Conservation (phyloP, 2,797 vertebrate genomes). For the Ibycter americanus region DNA sequence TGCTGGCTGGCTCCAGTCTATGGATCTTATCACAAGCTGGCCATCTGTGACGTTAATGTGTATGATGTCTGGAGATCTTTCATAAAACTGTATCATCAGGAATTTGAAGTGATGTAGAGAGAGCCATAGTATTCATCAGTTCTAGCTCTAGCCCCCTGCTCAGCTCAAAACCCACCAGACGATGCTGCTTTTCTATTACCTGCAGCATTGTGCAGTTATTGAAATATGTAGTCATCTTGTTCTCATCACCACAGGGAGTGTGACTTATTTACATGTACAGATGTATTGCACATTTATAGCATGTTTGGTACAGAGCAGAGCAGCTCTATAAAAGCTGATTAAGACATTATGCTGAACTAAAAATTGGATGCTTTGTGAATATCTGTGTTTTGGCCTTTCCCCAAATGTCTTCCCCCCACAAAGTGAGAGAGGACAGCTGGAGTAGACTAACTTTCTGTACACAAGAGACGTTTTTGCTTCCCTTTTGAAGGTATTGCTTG, state of each 20-base stretch:
- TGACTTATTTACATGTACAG: neutral
- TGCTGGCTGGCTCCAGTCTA: neutral
- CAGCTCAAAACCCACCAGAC: neutral
- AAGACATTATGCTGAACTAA: neutral
- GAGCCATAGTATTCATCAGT: neutral
- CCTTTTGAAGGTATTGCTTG: slow-evolving; percentile 59
- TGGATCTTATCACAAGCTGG: neutral
- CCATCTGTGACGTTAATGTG: neutral
- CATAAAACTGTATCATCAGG: neutral
- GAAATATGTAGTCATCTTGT: neutral
- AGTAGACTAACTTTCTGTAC: slow-evolving; percentile 6
- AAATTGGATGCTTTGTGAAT: slow-evolving; percentile 27
- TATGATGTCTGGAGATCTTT: neutral
- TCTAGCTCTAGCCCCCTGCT: neutral
- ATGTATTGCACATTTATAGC: neutral
- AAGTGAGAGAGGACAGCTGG: slow-evolving; percentile 60
- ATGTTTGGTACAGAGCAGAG: neutral
- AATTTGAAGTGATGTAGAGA: neutral
- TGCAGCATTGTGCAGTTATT: neutral
- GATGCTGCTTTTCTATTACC: neutral
- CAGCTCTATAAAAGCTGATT: slow-evolving; percentile 21
- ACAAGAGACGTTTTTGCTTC: neutral
- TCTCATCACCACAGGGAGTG: neutral
- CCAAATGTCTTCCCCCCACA: neutral
- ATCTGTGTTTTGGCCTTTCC: slow-evolving; percentile 34